A percentile compares a stretch with the other conserved stretches of the same genome.
phyloP scores from a whole-genome alignment of 2,888 invertebrate genomes.

The Hirtodrosophila confusa region DNA sequence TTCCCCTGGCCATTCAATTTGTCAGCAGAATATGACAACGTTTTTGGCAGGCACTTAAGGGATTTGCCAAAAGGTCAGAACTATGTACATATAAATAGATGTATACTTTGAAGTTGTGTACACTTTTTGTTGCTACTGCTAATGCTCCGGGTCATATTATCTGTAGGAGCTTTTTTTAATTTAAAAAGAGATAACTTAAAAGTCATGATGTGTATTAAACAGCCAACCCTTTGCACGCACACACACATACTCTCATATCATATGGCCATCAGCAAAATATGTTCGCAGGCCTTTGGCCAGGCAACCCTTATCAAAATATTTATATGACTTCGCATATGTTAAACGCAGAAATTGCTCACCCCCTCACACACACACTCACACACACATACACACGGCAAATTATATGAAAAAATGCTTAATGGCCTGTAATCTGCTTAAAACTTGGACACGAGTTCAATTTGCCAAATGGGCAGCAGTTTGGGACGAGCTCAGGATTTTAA shows the following conservation, averaged over 20 bases:
- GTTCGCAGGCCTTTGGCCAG: constrained; percentile 58
- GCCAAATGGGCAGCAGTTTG: constrained; percentile 62
- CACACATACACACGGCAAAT: constrained; percentile 22
- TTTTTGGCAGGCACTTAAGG: constrained; percentile 72
- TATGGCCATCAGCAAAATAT: constrained; percentile 54
- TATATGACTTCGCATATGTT: constrained; percentile 77
- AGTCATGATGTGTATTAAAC: constrained; percentile 78
- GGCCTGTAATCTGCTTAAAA: constrained; percentile 81
- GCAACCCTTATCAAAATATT: constrained; percentile 82
- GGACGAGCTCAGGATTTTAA: constrained; percentile 47
- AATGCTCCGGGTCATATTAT: constrained; percentile 39
- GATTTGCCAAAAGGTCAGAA: constrained; percentile 65
- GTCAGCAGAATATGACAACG: constrained; percentile 72
- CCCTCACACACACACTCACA: constrained; percentile 1
- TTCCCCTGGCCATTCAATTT: constrained; percentile 61
- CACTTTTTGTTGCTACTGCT: background rate
- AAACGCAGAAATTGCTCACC: constrained; percentile 58
- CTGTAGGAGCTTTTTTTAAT: constrained; percentile 58
- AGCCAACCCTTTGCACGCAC: constrained; percentile 48
- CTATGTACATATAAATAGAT: constrained; percentile 29
- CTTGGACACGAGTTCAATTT: constrained; percentile 79
- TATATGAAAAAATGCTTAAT: constrained; percentile 75
- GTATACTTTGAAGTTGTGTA: constrained; percentile 65
- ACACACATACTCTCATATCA: constrained; percentile 23
- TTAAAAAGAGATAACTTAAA: constrained; percentile 76